phyloP scores from a whole-genome alignment of 2,797 vertebrate genomes.

The Anomalospiza imberbis region DNA sequence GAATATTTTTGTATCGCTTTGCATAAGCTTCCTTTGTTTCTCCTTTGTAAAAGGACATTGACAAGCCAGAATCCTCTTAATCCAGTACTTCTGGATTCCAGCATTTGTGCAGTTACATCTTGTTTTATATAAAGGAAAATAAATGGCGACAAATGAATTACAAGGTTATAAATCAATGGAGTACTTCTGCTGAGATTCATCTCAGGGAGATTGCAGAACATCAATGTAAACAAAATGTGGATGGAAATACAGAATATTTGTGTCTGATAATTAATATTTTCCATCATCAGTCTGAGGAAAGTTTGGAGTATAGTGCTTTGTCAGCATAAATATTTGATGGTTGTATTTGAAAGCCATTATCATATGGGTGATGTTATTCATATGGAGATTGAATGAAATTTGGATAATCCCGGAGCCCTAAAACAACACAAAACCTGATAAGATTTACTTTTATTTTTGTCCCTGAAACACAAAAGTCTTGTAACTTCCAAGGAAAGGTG shows the following conservation, averaged over 20 bases:
- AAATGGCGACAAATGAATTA: constrained; percentile 48
- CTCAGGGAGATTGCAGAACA: not conserved
- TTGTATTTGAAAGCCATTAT: not conserved
- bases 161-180: constrained; percentile 55
- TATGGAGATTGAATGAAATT: not conserved
- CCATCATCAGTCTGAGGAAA: not conserved
- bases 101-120: not conserved
- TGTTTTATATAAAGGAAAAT: constrained; percentile 58
- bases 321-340: not conserved
- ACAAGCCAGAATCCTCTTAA: constrained; percentile 34
- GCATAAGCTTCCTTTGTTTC: constrained; percentile 25
- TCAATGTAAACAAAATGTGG: not conserved
- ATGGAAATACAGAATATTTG: constrained; percentile 22
- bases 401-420: not conserved
- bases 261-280: constrained; percentile 22
- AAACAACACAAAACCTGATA: not conserved
- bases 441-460: not conserved
- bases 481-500: not conserved
- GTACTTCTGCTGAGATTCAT: constrained; percentile 26
- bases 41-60: not conserved
- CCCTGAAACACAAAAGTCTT: not conserved
- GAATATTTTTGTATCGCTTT: constrained; percentile 43
- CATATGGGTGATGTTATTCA: not conserved
- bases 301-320: not conserved
- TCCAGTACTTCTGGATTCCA: constrained; percentile 7